Evolutionary conservation across 2,888 invertebrate genomes (phyloP), one percentile per base, ranked within the genome.

Genomic region (Rhaphigaster nebulosa): DNA sequence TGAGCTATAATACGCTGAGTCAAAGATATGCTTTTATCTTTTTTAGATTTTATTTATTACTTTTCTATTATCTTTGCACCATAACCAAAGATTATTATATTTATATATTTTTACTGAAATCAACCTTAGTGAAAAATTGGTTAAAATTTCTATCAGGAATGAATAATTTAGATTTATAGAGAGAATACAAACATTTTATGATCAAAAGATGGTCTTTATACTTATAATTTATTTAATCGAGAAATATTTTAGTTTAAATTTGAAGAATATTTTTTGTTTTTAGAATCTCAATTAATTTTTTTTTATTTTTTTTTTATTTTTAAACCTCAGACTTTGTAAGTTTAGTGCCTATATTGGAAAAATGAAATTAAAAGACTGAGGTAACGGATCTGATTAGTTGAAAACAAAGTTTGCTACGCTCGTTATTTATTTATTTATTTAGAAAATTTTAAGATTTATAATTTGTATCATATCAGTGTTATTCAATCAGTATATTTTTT

Each of bases 291-390:
- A 38, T 38, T 38, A n/a, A n/a, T n/a, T n/a, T n/a, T n/a, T n/a
- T n/a, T n/a, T n/a, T n/a, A n/a, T n/a, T n/a, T n/a, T n/a, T n/a
- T 80, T 12, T 80, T 80, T 80, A 41, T 41, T 80, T 38, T 80
- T 41, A 2, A 80, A 41, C 80, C 18, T 41, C 41, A 38, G 38
- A 29, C 13, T 26, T 38, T 10, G 80, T 26, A 41, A 41, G 76
- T 45, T 29, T 45, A 80, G 80, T 80, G 80, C 80, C 80, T 76
- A n/a, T 38, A 38, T 80, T 38, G 41, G 8, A 45, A 80, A 80
- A 80, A 80, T 76, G 41, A 80, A 80, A 41, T 41, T 80, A 41
- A 26, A 80, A 80, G 80, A 80, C 41, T 80, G 41, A 80, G 41
- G 41, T 41, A 41, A 41, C 29, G 41, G n/a, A 80, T 80, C 80